Conservation (phyloP, 2,888 invertebrate genomes). For the Itoplectis maculator region DNA sequence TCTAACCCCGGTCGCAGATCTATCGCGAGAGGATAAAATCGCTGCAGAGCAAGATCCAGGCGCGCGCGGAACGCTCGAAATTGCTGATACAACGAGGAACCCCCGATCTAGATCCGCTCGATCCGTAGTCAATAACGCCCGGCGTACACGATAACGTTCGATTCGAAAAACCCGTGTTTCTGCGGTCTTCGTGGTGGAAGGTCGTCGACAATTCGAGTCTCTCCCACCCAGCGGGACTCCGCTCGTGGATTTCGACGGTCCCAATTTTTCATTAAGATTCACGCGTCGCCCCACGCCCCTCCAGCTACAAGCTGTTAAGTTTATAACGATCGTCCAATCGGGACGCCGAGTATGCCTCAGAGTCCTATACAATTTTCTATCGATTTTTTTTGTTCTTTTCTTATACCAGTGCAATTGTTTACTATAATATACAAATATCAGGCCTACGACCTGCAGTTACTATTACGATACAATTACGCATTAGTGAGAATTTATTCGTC, state of each 20-base stretch:
- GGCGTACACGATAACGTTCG: conserved; percentile 16
- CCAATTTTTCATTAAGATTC: conserved; percentile 28
- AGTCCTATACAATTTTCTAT: conserved; percentile 61
- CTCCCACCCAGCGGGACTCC: conserved; percentile 19
- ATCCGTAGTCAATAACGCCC: conserved; percentile 86
- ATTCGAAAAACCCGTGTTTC: not conserved
- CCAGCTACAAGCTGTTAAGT: conserved; percentile 26
- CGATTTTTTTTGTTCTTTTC: conserved; percentile 50
- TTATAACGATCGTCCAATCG: conserved; percentile 34
- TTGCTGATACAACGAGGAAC: conserved; percentile 94
- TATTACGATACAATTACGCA: conserved; percentile 13
- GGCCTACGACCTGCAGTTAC: conserved; percentile 31
- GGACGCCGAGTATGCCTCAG: conserved; percentile 32
- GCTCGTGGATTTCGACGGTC: conserved; percentile 23
- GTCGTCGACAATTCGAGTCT: conserved; percentile 53
- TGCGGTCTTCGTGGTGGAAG: conserved; percentile 63
- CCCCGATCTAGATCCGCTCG: conserved; percentile 92
- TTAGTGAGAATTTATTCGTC: conserved; percentile 40
- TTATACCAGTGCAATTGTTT: conserved; percentile 37
- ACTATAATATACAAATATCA: conserved; percentile 44
- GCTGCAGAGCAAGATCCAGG: conserved; percentile 94
- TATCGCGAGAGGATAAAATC: conserved; percentile 94
- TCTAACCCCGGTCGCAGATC: conserved; percentile 86
- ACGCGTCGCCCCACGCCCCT: conserved; percentile 54
- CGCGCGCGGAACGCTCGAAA: conserved; percentile 95